phyloP scores from a whole-genome alignment of 2,113 vertebrate species.

The Setophaga coronata region DNA sequence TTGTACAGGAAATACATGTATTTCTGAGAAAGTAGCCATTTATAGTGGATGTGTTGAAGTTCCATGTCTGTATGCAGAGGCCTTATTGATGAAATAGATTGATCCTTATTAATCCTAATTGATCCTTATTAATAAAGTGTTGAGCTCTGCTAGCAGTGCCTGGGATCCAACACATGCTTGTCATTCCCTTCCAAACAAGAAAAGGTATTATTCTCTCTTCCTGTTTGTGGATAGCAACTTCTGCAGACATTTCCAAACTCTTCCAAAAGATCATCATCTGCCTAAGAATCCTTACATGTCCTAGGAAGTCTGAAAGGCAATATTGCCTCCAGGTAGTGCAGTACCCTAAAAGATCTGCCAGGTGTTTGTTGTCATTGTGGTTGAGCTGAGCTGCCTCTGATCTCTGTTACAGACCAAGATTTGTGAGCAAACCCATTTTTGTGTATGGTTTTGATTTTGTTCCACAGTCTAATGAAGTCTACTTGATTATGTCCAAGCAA shows the following conservation, averaged over 20 bases:
- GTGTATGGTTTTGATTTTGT: not conserved
- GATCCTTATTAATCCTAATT: too few relatives aligned
- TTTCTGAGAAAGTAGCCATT: not conserved
- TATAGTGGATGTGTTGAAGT: fast-evolving
- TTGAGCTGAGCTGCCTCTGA: not conserved
- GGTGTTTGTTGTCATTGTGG: fast-evolving
- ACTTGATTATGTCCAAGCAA: not conserved
- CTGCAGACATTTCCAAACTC: not conserved
- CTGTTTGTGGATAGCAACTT: not conserved
- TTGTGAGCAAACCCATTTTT: not conserved
- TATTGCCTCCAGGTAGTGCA: not conserved
- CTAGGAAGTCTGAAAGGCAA: not conserved
- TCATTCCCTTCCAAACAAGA: not conserved
- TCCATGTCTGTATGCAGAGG: not conserved
- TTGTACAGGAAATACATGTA: not conserved
- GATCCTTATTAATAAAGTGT: not conserved
- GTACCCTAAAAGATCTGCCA: not conserved
- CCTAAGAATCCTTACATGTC: not conserved
- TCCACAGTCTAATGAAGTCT: too few relatives aligned
- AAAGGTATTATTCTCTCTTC: not conserved
- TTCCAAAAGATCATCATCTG: not conserved
- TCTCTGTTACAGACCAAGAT: not conserved
- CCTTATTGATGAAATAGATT: not conserved
- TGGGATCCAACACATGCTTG: not conserved
- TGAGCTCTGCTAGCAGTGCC: not conserved